These are phyloP conservation scores for Rhodinocichla rosea DNA, from an alignment of 2,113 vertebrate species.

Conservation along the genomic window DNA sequence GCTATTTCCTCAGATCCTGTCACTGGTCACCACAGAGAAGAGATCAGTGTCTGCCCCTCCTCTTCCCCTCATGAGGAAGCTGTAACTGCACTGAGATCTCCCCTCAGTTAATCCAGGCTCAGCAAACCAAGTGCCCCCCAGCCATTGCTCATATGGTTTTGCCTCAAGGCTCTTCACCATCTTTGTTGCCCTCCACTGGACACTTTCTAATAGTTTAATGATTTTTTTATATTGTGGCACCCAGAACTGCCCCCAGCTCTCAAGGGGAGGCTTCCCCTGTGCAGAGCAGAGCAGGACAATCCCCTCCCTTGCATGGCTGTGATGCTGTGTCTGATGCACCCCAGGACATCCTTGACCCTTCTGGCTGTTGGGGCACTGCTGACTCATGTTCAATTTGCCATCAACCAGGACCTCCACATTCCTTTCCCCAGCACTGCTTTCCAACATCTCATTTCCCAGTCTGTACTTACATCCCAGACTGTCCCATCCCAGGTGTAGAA, in stretches of 20 bases:
- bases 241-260: accelerated
- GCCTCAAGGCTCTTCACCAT: not conserved
- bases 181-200: not conserved
- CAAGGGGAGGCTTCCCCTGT: accelerated
- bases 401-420: accelerated
- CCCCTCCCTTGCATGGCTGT: accelerated
- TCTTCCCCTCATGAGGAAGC: accelerated
- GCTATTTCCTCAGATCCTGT: accelerated
- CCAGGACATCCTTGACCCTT: accelerated
- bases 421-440: not conserved
- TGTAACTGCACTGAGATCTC: not conserved
- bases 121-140: not conserved
- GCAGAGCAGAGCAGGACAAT: not conserved
- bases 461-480: not conserved
- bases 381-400: accelerated
- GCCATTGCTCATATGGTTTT: accelerated
- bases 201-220: not conserved
- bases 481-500: not conserved
- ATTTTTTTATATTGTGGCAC: not conserved
- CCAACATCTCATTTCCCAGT: not conserved
- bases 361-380: not conserved
- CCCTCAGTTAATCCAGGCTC: not conserved
- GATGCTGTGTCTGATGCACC: not conserved
- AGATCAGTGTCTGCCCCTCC: not conserved
- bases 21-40: not conserved